Conservation (phyloP, 1,140 invertebrate genomes). For the Musca vetustissima region DNA sequence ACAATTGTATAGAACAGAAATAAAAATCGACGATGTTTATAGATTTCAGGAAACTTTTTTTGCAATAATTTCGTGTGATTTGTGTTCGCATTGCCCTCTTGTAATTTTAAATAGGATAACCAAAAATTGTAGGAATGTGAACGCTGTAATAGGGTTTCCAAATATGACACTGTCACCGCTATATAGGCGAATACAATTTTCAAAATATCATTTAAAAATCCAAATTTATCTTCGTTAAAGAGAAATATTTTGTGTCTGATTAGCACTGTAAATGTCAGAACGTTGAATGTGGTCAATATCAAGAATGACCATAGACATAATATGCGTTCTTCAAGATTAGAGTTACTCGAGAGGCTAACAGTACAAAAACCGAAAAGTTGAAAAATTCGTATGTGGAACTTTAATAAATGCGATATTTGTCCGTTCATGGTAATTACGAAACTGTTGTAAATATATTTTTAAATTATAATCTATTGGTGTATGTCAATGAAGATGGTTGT, state of each 20-base stretch:
- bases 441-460: too few species aligned
- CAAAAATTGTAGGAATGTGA: conserved; percentile 33
- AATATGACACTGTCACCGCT: conserved; percentile 38
- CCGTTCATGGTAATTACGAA: not conserved
- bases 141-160: conserved; percentile 33
- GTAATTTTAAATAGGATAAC: conserved; percentile 11
- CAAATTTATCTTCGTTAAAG: conserved; percentile 37
- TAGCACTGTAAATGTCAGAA: conserved; percentile 13
- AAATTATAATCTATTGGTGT: too few species aligned
- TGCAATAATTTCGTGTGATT: not conserved
- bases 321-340: not conserved
- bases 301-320: conserved; percentile 2
- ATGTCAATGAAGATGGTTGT: too few species aligned
- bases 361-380: conserved; percentile 6
- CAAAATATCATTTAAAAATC: conserved; percentile 38
- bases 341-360: not conserved
- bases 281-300: conserved; percentile 20
- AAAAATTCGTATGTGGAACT: not conserved
- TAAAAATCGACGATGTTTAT: conserved; percentile 16
- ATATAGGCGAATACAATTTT: conserved; percentile 40
- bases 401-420: too few species aligned
- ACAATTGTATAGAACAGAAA: conserved; percentile 15
- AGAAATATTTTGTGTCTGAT: conserved; percentile 34
- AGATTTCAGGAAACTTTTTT: not conserved
- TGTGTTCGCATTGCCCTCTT: too few species aligned